Evolutionary conservation across 2,113 vertebrate genomes (phyloP), one percentile per base, ranked within the genome.

Genomic region (Panthera leo): DNA sequence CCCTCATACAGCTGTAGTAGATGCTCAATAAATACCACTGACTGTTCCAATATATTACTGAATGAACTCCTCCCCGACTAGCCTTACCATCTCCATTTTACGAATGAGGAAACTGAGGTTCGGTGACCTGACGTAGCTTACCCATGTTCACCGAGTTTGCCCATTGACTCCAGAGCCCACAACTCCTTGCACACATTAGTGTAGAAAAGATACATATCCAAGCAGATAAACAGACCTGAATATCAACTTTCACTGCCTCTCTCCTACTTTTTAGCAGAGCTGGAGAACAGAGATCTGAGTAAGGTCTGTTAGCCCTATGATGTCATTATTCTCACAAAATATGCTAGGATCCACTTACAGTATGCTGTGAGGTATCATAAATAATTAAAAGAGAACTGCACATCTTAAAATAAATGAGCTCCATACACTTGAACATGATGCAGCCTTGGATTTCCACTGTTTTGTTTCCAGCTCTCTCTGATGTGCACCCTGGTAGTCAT

Each of bases 391-490:
- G 97, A 95, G 85, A 97, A 84, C n/a, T 85, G 63, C 48, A 87
- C 86, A 75, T 96, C 78, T 97, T 97, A 93, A 92, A 96, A 94
- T 95, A 98, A 98, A 93, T 93, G 83, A 96, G 85, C 91, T 93
- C 94, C 92, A 85, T 89, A n/a, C 67, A 87, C 85, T 93, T 80
- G 87, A 90, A 94, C 86, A 68, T 3, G 51, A 73, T 61, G 61
- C 71, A 70, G 73, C 48, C 61, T 84, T 93, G 55, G 51, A 73
- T 96, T 93, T 97, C 86, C 84, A 76, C 89, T 94, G 42, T 87
- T 78, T 51, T 39, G 48, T 95, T 94, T 93, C 93, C 91, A 96
- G 0, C 93, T 89, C 83, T 96, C 96, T 96, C 91, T 96, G 76
- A 94, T 96, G 88, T 88, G 71, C 65, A 76, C 84, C n/a, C 89